Percentiles rank a stretch among this genome's conserved stretches.
Evolutionary conservation across 1,140 invertebrate genomes (phyloP).

Genomic region (Antheraea mylitta): DNA sequence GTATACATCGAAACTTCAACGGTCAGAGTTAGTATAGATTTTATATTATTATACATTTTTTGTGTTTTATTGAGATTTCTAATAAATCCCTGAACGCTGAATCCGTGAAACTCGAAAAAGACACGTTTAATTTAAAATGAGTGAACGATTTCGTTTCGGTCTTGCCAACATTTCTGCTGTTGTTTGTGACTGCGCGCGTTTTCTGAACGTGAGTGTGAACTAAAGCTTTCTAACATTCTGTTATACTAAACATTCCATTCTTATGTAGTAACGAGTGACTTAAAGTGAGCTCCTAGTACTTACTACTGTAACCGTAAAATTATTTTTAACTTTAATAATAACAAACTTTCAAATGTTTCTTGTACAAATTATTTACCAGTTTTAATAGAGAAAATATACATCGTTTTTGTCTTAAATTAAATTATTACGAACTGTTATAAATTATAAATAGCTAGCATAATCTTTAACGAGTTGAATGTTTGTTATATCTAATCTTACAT

Average conservation of each 20-base stretch:
- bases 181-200: background rate
- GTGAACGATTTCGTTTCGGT: background rate
- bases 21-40: too few relatives aligned
- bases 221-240: slow-evolving; percentile 19
- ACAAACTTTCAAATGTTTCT: slow-evolving; percentile 21
- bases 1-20: too few relatives aligned
- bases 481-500: slow-evolving; percentile 8
- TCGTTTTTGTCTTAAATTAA: slow-evolving; percentile 1
- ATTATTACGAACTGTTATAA: slow-evolving; percentile 28
- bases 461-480: slow-evolving; percentile 18
- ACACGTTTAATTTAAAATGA: background rate
- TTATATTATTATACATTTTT: background rate
- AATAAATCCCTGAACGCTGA: background rate
- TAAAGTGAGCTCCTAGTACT: slow-evolving; percentile 74
- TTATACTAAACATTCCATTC: slow-evolving; percentile 70
- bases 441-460: slow-evolving; percentile 27
- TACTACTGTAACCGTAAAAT: slow-evolving; percentile 40
- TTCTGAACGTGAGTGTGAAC: background rate
- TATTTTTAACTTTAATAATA: slow-evolving; percentile 16
- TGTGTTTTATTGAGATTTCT: background rate
- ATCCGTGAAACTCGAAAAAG: too few relatives aligned
- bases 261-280: slow-evolving; percentile 63
- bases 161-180: slow-evolving; percentile 9
- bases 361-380: slow-evolving; percentile 27
- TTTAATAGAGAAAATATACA: background rate